Percentiles rank a stretch among this genome's conserved stretches.
phyloP scores from a whole-genome alignment of 2,888 invertebrate genomes.

The Villa cingulata region DNA sequence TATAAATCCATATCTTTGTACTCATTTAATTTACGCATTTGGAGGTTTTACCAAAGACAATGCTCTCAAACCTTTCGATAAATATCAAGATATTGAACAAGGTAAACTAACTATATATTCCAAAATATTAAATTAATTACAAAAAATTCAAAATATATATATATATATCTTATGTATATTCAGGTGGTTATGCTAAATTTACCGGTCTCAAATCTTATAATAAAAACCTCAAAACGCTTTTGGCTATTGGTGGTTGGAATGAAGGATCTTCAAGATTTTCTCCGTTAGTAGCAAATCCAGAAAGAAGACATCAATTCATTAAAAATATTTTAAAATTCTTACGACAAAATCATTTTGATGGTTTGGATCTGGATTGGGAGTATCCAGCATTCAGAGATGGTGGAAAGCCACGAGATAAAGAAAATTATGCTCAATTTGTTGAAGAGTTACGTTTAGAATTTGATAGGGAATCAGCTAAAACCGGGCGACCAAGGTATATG shows the following conservation, averaged over 20 bases:
- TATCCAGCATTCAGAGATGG: constrained; percentile 42
- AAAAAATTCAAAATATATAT: background rate
- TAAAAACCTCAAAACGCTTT: constrained; percentile 75
- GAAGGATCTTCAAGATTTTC: constrained; percentile 80
- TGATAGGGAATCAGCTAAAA: constrained; percentile 70
- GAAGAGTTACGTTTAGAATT: constrained; percentile 83
- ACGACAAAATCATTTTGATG: constrained; percentile 84
- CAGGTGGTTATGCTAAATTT: constrained; percentile 89
- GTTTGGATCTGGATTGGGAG: constrained; percentile 84
- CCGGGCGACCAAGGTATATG: constrained; percentile 49
- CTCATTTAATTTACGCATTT: constrained; percentile 85
- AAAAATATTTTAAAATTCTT: constrained; percentile 75
- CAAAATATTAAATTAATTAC: background rate
- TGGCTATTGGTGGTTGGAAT: constrained; percentile 90
- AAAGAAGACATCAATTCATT: constrained; percentile 64
- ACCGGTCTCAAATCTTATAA: constrained; percentile 87
- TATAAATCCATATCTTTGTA: constrained; percentile 88
- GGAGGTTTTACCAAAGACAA: constrained; percentile 87
- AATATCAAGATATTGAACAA: constrained; percentile 91
- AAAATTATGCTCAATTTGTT: constrained; percentile 78
- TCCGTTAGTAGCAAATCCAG: constrained; percentile 68
- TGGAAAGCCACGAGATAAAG: constrained; percentile 63
- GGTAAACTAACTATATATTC: constrained; percentile 40
- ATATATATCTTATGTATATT: too few species aligned
- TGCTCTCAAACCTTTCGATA: constrained; percentile 81